Evolutionary conservation across 2,113 vertebrate genomes (phyloP).

Genomic region (Carollia perspicillata): DNA sequence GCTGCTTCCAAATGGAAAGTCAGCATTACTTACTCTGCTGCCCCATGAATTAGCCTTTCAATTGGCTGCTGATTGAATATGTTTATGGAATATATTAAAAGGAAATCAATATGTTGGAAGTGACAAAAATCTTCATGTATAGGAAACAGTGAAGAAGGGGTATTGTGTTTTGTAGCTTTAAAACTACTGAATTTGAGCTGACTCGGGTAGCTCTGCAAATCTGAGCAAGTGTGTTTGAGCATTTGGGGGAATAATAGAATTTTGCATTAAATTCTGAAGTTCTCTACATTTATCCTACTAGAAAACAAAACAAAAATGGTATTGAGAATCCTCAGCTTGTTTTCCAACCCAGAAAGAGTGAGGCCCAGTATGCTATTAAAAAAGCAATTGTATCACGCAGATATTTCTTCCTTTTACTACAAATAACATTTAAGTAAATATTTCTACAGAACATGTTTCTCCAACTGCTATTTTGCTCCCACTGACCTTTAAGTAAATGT

Average conservation of each 20-base stretch:
- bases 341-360: not conserved
- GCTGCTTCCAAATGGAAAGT: conserved; percentile 40
- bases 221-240: not conserved
- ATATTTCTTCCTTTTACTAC: not conserved
- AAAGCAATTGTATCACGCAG: conserved; percentile 28
- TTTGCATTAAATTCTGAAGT: conserved; percentile 33
- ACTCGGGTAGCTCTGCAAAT: not conserved
- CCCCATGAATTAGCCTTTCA: conserved; percentile 24
- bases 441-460: conserved; percentile 33
- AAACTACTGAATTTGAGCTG: conserved; percentile 21
- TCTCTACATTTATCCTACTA: not conserved
- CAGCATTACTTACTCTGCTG: not conserved
- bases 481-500: conserved; percentile 9
- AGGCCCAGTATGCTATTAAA: conserved; percentile 1
- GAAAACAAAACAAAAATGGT: conserved; percentile 3
- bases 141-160: not conserved
- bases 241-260: not conserved
- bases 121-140: not conserved
- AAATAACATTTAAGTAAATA: conserved; percentile 28
- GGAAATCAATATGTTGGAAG: conserved; percentile 31
- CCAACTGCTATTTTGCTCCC: not conserved
- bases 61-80: not conserved
- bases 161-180: not conserved
- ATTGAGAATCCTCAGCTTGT: not conserved
- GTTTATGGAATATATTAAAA: not conserved